Evolutionary conservation across 2,113 vertebrate genomes (phyloP).

Genomic region (Hassar affinis): DNA sequence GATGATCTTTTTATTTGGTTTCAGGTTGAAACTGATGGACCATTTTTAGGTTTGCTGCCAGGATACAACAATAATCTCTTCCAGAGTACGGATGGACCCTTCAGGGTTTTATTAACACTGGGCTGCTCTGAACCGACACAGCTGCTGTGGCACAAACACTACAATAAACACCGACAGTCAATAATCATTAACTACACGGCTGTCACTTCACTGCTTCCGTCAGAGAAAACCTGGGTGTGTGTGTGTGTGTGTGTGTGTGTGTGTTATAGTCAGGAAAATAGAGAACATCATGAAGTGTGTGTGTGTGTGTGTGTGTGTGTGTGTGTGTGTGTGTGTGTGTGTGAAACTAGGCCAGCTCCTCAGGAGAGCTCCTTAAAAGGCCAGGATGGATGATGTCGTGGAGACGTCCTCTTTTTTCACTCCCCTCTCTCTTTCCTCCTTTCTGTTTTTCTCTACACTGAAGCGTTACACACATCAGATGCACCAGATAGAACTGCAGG

Average conservation of each 20-base stretch:
- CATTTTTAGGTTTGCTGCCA: too few species aligned
- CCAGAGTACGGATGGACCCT: neutral
- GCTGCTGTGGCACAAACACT: too few species aligned
- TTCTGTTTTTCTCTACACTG: neutral
- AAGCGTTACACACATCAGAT: slow-evolving; percentile 20
- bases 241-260: too few species aligned
- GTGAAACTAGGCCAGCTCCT: slow-evolving; percentile 70
- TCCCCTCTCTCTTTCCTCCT: neutral
- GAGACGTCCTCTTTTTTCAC: slow-evolving; percentile 54
- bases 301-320: slow-evolving; percentile 42
- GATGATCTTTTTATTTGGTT: neutral
- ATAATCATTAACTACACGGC: neutral
- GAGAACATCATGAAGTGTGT: neutral
- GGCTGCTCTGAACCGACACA: too few species aligned
- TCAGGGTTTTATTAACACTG: neutral
- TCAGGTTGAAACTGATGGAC: neutral
- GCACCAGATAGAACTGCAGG: neutral
- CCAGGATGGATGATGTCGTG: slow-evolving; percentile 70
- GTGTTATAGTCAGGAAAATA: slow-evolving; percentile 1
- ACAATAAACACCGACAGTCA: too few species aligned
- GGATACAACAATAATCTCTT: neutral
- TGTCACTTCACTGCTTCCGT: neutral
- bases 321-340: slow-evolving; percentile 40
- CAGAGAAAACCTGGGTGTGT: neutral
- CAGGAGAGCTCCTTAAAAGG: slow-evolving; percentile 78